These are phyloP conservation scores for Oegoconia quadripuncta DNA, from an alignment of 2,888 invertebrate species.

Conservation along the genomic window DNA sequence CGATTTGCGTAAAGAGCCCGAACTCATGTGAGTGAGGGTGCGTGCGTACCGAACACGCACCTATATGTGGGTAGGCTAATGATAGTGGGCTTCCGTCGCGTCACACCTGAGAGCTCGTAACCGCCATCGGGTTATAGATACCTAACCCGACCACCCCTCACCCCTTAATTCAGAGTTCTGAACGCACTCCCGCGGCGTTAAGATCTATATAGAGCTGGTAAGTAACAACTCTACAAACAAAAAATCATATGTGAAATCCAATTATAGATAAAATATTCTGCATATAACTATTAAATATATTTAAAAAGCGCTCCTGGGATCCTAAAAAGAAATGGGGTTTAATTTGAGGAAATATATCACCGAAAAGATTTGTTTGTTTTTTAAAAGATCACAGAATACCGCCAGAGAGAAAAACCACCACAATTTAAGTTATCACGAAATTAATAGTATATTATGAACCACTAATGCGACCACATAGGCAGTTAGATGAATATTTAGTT, in stretches of 20 bases:
- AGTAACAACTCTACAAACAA: not conserved
- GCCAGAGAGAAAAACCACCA: not conserved
- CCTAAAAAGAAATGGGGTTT: no score
- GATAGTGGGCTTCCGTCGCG: conserved; percentile 76
- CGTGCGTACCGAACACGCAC: conserved; percentile 44
- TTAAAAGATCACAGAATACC: not conserved
- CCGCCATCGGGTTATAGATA: conserved; percentile 74
- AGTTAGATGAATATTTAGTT: conserved; percentile 4
- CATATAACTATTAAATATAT: no score
- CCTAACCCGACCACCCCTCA: conserved; percentile 43
- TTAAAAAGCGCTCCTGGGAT: no score
- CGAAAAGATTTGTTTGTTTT: no score
- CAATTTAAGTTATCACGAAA: conserved; percentile 1
- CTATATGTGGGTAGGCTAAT: conserved; percentile 57
- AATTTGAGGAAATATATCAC: no score
- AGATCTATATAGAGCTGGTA: conserved; percentile 37
- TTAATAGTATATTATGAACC: conserved; percentile 3
- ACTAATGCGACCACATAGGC: conserved; percentile 3
- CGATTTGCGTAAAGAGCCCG: conserved; percentile 37
- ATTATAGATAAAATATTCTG: no score
- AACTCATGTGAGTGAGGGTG: conserved; percentile 37
- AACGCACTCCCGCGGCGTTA: conserved; percentile 37
- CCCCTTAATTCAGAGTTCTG: conserved; percentile 45
- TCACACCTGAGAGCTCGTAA: conserved; percentile 78
- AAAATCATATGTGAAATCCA: not conserved